Evolutionary conservation across 1,140 invertebrate species (phyloP).

Genomic region (Diplogasteroides magnus): DNA sequence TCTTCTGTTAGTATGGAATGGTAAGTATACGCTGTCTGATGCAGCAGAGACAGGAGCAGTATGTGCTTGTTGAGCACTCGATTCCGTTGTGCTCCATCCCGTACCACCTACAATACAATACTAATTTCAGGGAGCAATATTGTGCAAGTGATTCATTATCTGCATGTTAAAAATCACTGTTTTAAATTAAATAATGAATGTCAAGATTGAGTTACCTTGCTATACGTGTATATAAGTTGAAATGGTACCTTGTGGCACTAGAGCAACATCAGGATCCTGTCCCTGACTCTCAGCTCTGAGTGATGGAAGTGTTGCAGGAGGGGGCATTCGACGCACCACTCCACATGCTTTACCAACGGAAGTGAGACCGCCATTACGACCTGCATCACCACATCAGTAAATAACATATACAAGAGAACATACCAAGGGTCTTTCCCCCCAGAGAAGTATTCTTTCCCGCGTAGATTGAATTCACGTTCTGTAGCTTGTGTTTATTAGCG

Average conservation of each 20-base stretch:
- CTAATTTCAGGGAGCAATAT: constrained; percentile 4
- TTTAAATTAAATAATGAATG: too few relatives aligned
- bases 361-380: constrained; percentile 45
- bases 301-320: constrained; percentile 53
- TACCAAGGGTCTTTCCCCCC: constrained; percentile 31
- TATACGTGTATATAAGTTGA: too few relatives aligned
- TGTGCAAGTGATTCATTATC: too few relatives aligned
- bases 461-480: constrained; percentile 53
- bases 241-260: constrained; percentile 49
- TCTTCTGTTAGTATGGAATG: background rate
- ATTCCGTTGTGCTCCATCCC: constrained; percentile 50
- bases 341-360: constrained; percentile 41
- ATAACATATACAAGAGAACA: background rate
- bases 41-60: constrained; percentile 6
- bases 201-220: too few relatives aligned
- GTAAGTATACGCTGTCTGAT: background rate
- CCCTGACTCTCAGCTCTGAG: constrained; percentile 49
- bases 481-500: constrained; percentile 43
- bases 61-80: background rate
- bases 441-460: constrained; percentile 38
- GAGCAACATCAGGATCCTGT: constrained; percentile 45
- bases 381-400: constrained; percentile 28
- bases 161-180: too few relatives aligned
- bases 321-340: constrained; percentile 55
- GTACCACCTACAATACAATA: constrained; percentile 32